A percentile compares a stretch with the other conserved stretches of the same genome.
These are phyloP conservation scores for Cichladusa arquata DNA, from an alignment of 2,113 vertebrate genomes.

Conservation along the genomic window DNA sequence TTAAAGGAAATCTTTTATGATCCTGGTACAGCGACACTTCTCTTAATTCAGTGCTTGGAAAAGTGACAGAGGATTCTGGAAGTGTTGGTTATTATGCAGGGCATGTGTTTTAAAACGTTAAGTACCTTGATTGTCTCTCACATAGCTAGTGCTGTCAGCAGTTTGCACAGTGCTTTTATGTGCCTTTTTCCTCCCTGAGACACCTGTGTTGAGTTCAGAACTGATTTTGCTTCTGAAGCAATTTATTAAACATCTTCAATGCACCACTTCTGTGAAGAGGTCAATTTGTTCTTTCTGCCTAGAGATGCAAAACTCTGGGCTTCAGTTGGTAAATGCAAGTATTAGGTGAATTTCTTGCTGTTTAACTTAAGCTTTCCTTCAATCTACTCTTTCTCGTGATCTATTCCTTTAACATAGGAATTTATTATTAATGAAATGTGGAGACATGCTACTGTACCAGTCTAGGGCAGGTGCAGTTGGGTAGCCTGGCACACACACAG, in stretches of 20 bases:
- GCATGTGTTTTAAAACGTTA: constrained; percentile 43
- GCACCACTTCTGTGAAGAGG: constrained; percentile 46
- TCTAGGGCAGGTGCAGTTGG: not conserved
- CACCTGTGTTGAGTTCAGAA: constrained; percentile 42
- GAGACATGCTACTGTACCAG: not conserved
- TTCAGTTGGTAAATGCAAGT: not conserved
- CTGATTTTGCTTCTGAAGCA: constrained; percentile 50
- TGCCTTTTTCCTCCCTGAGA: constrained; percentile 6
- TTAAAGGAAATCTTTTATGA: constrained; percentile 14
- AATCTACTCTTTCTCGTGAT: not conserved
- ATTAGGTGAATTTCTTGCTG: not conserved
- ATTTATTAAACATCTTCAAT: constrained; percentile 56
- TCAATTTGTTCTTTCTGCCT: constrained; percentile 58
- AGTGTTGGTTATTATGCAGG: constrained; percentile 12
- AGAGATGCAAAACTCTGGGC: constrained; percentile 19
- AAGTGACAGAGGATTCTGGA: not conserved
- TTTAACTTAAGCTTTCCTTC: not conserved
- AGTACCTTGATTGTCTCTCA: constrained; percentile 57
- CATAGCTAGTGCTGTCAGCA: constrained; percentile 48
- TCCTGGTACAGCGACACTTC: accelerated
- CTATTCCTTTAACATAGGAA: not conserved
- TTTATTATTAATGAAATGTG: constrained; percentile 5
- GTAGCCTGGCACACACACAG: not conserved
- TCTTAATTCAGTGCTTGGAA: constrained; percentile 2
- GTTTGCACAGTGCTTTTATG: constrained; percentile 45